phyloP scores from a whole-genome alignment of 2,113 vertebrate species.

The Hipposideros armiger region DNA sequence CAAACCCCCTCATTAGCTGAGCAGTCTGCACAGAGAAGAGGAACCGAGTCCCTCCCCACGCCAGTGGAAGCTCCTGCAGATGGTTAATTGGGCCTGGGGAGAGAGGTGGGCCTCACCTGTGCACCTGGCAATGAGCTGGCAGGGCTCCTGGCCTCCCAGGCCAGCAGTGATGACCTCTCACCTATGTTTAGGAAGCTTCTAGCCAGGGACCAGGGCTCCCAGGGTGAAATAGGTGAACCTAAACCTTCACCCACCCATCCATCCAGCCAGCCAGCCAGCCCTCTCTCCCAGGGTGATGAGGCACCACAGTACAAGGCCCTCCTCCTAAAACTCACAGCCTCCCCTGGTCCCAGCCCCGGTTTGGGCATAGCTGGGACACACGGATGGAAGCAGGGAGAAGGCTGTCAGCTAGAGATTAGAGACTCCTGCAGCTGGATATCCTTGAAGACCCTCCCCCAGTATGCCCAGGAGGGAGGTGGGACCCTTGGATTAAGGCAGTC shows the following conservation, averaged over 20 bases:
- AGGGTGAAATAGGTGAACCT: background rate
- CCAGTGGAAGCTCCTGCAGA: constrained; percentile 76
- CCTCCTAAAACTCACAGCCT: background rate
- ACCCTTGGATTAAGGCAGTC: background rate
- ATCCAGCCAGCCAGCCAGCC: background rate
- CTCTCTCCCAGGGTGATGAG: background rate
- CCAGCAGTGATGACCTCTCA: background rate
- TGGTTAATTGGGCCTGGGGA: constrained; percentile 81
- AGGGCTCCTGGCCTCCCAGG: background rate
- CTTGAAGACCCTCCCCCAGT: fast-evolving
- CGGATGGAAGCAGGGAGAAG: background rate
- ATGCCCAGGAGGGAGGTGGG: background rate
- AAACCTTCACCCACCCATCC: background rate
- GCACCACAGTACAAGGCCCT: background rate
- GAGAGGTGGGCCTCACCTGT: background rate
- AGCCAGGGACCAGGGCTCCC: background rate
- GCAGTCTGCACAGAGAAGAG: constrained; percentile 80
- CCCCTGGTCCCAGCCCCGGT: background rate
- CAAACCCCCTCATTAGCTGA: constrained; percentile 88
- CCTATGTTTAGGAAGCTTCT: background rate
- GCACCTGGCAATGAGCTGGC: constrained; percentile 10
- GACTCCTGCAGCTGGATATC: background rate
- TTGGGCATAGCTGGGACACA: background rate
- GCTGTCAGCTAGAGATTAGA: background rate
- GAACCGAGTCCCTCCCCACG: constrained; percentile 65